Evolutionary conservation across 2,888 invertebrate genomes (phyloP).

Genomic region (Bombylius major): DNA sequence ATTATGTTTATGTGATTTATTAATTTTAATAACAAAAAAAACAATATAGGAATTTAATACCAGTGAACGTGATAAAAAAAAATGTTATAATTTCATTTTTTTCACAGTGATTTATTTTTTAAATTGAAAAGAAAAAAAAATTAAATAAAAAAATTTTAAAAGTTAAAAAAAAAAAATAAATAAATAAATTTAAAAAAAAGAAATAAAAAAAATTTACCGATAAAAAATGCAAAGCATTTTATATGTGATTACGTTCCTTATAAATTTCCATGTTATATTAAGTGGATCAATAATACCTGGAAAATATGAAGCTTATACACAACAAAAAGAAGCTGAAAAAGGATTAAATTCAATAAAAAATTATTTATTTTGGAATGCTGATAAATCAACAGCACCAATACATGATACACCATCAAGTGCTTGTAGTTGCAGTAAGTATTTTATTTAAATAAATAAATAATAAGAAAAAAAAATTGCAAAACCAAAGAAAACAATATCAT

Average conservation of each 20-base stretch:
- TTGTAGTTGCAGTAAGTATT: conserved; percentile 52
- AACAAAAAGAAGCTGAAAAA: conserved; percentile 18
- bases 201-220: neutral
- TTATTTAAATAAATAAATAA: neutral
- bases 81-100: no score
- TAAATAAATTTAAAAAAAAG: neutral
- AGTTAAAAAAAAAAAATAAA: no score
- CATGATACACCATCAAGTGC: conserved; percentile 42
- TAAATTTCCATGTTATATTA: neutral
- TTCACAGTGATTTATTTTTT: no score
- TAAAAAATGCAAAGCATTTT: neutral
- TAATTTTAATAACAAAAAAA: no score
- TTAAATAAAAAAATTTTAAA: no score
- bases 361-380: conserved; percentile 50
- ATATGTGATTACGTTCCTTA: neutral
- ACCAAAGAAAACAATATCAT: no score
- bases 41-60: no score
- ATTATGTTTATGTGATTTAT: no score
- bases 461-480: no score
- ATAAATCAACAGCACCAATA: conserved; percentile 40
- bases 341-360: conserved; percentile 22
- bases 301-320: conserved; percentile 28
- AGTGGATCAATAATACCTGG: conserved; percentile 23
- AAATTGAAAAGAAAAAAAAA: no score
- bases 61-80: no score